Evolutionary conservation across 2,888 invertebrate genomes (phyloP), one percentile per base, ranked within the genome.

Genomic region (Ectemnius continuus): DNA sequence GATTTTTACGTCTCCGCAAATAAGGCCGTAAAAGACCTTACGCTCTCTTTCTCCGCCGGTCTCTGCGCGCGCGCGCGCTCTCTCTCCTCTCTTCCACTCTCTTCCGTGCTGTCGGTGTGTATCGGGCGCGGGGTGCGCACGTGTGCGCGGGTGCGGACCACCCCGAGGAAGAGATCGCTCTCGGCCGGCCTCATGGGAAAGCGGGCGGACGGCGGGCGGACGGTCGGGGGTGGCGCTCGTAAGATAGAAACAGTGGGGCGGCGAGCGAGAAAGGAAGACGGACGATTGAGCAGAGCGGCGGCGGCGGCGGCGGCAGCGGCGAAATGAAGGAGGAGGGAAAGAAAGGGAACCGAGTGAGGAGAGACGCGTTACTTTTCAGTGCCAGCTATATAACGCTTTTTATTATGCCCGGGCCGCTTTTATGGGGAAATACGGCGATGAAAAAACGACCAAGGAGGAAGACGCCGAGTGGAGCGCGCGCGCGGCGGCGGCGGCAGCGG

Each of bases 1-100:
- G 86, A 90, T 90, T 90, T 90, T 90, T 88, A 90, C 87, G 88
- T 89, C 89, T 90, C 90, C 89, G 88, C 90, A 89, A 89, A 89
- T 89, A 89, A 89, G 90, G 89, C 87, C 87, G 86, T 89, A 89
- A 89, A 78, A 89, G 86, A 84, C 86, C 84, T 83, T 75, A 76
- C 76, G 71, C 59, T 61, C 23, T 36, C 36, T 36, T 11, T 36
- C 36, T 36, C 56, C 58, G 4, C 23, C 11, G 56, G 23, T 11
- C 47, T 47, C 47, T 58, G 46, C 62, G 63, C 66, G 46, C 60
- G 36, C 47, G 48, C 56, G 11, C 26, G 16, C 63, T 52, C 56
- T 47, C 46, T 64, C 14, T 20, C 18, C 56, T 18, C 64, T 14
- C 64, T 20, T 26, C 26, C 47, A 4, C 45, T 1, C 28, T 1